Evolutionary conservation across 2,113 vertebrate species (phyloP).

Genomic region (Microtus richardsoni): DNA sequence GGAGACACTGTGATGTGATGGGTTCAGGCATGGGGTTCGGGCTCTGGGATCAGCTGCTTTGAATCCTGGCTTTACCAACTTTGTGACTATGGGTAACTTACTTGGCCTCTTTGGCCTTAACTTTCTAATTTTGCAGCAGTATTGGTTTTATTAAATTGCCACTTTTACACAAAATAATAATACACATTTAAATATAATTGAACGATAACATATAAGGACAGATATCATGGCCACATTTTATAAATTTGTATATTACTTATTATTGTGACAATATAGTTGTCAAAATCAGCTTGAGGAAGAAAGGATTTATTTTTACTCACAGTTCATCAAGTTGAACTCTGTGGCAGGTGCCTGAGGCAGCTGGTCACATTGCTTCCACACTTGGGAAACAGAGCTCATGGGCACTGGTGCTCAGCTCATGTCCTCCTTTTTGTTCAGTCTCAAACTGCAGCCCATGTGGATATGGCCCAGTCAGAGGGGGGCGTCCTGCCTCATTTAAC

Average conservation of each 20-base stretch:
- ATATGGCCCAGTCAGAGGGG: too few species aligned
- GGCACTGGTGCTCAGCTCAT: background rate
- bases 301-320: background rate
- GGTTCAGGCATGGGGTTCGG: too few species aligned
- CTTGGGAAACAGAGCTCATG: too few species aligned
- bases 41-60: constrained; percentile 6
- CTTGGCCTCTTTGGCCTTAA: background rate
- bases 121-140: background rate
- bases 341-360: background rate
- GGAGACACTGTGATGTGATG: background rate
- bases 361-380: background rate
- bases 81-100: background rate
- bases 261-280: background rate
- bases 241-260: background rate
- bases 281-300: background rate
- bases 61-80: background rate
- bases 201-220: background rate
- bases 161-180: background rate
- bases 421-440: background rate
- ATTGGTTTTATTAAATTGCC: background rate
- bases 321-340: background rate
- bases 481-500: background rate
- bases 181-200: background rate
- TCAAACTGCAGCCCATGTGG: too few species aligned
- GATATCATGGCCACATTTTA: background rate